Evolutionary conservation across 2,888 invertebrate species (phyloP).

Genomic region (Agrochola lychnidis): DNA sequence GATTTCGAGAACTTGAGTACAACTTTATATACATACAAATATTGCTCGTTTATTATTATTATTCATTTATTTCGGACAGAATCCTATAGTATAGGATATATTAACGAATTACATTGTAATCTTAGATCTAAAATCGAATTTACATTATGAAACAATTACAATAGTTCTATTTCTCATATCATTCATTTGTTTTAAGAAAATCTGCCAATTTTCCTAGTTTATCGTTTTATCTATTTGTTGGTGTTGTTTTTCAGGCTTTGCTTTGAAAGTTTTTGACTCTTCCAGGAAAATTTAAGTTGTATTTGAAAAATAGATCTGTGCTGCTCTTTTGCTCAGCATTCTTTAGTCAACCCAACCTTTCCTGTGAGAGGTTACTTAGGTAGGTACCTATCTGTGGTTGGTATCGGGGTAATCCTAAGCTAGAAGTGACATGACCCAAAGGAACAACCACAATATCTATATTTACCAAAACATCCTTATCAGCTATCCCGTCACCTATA

Average conservation of each 20-base stretch:
- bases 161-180: not conserved
- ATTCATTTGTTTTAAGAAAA: not conserved
- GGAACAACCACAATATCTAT: slow-evolving; percentile 3
- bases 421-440: not conserved
- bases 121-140: too few relatives aligned
- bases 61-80: too few relatives aligned
- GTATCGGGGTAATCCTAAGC: not conserved
- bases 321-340: not conserved
- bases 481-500: slow-evolving; percentile 61
- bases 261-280: not conserved
- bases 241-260: not conserved
- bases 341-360: not conserved
- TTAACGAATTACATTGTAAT: too few relatives aligned
- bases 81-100: too few relatives aligned
- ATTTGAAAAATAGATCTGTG: not conserved
- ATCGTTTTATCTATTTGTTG: not conserved
- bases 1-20: too few relatives aligned
- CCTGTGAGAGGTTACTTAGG: not conserved
- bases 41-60: too few relatives aligned
- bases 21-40: too few relatives aligned
- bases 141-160: too few relatives aligned
- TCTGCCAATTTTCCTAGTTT: not conserved
- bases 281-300: not conserved
- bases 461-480: slow-evolving; percentile 31
- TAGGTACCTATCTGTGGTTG: not conserved